Conservation (phyloP, 2,797 vertebrate species). For the Nyctibius grandis region DNA sequence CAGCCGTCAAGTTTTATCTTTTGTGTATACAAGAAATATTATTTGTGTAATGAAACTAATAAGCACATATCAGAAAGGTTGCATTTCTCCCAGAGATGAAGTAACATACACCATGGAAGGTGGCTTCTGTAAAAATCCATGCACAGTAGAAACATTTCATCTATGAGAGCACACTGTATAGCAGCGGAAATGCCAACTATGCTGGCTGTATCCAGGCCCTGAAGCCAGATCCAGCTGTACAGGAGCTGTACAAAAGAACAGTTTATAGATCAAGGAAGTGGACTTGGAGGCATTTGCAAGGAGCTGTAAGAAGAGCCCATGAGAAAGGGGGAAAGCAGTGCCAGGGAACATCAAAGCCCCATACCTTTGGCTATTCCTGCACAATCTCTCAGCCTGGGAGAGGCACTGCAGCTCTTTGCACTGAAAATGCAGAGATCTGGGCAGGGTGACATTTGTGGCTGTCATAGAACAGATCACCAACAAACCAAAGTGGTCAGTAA, state of each 20-base stretch:
- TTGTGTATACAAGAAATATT: background rate
- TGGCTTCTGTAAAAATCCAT: background rate
- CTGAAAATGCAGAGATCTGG: background rate
- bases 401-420: background rate
- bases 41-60: background rate
- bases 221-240: background rate
- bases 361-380: background rate
- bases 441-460: accelerated
- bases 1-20: background rate
- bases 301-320: background rate
- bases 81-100: background rate
- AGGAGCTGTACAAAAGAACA: background rate
- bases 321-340: background rate
- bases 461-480: background rate
- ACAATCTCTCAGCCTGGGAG: background rate
- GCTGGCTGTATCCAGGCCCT: background rate
- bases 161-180: background rate
- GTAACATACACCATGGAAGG: background rate
- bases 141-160: background rate
- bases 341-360: accelerated
- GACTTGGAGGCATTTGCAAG: background rate
- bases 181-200: background rate
- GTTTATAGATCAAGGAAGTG: background rate
- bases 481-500: background rate
- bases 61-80: background rate